These are phyloP conservation scores for Tenthredo livida DNA, from an alignment of 2,888 invertebrate genomes.

Conservation along the genomic window DNA sequence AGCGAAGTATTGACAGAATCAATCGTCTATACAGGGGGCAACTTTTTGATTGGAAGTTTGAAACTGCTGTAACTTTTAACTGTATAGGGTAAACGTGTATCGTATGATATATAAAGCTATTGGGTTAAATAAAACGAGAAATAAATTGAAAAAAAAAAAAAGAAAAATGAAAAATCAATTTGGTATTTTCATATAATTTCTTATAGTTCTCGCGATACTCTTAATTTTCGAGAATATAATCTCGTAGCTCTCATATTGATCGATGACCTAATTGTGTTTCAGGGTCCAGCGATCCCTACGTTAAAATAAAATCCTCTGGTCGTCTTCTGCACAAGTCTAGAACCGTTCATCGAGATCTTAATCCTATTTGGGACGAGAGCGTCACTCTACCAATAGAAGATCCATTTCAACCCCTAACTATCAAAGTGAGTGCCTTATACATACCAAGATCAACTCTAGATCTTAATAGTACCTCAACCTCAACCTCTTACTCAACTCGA, in stretches of 20 bases:
- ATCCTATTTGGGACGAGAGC: constrained; percentile 99
- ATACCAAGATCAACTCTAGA: background rate
- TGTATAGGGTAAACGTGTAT: background rate
- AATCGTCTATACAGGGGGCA: background rate
- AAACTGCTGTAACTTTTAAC: background rate
- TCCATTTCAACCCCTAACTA: constrained; percentile 90
- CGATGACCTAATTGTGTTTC: constrained; percentile 77
- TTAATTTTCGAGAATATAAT: background rate
- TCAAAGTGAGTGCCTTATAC: constrained; percentile 84
- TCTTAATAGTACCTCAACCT: background rate
- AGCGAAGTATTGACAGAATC: background rate
- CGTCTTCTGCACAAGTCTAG: constrained; percentile 95
- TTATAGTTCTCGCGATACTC: background rate
- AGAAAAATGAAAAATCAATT: background rate
- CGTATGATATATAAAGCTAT: background rate
- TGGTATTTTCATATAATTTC: background rate
- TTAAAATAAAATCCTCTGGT: constrained; percentile 95
- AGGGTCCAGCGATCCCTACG: constrained; percentile 99
- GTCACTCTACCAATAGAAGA: constrained; percentile 96
- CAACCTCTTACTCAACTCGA: background rate
- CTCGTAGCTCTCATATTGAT: constrained; percentile 70
- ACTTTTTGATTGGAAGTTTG: background rate
- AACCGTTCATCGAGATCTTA: constrained; percentile 95
- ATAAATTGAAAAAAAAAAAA: background rate
- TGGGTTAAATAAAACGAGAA: background rate